These are phyloP conservation scores for Pedionomus torquatus DNA, from an alignment of 2,113 vertebrate genomes.

Conservation along the genomic window DNA sequence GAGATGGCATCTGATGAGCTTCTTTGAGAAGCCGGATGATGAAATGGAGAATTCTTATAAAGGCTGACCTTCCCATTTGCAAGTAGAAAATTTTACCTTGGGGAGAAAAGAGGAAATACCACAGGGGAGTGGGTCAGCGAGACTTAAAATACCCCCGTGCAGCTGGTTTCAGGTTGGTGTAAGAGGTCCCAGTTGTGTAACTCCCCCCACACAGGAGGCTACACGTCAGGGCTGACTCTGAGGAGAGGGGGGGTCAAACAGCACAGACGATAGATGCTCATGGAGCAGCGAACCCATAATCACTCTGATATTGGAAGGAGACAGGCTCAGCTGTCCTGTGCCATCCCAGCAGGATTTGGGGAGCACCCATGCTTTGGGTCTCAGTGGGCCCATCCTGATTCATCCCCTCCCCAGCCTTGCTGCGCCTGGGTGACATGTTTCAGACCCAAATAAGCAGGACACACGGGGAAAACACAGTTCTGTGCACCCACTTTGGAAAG, in stretches of 20 bases:
- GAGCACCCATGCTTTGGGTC: fast-evolving
- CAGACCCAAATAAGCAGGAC: background rate
- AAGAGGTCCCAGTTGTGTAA: background rate
- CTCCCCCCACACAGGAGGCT: background rate
- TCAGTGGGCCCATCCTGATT: background rate
- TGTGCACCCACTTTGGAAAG: background rate
- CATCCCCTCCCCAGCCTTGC: background rate
- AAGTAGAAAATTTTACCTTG: background rate
- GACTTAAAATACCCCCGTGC: fast-evolving
- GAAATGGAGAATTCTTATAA: background rate
- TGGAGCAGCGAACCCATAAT: background rate
- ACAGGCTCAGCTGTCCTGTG: background rate
- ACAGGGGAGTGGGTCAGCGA: background rate
- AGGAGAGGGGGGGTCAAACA: background rate
- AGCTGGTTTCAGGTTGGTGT: background rate
- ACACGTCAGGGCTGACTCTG: background rate
- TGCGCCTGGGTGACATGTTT: background rate
- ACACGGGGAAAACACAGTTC: background rate
- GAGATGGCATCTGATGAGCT: background rate
- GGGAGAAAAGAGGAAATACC: background rate
- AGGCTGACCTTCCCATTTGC: background rate
- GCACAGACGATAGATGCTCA: background rate
- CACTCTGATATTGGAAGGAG: background rate
- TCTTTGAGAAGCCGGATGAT: background rate
- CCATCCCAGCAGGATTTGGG: background rate